These are phyloP conservation scores for Lamproptera curius DNA, from an alignment of 2,888 invertebrate genomes.

Conservation along the genomic window DNA sequence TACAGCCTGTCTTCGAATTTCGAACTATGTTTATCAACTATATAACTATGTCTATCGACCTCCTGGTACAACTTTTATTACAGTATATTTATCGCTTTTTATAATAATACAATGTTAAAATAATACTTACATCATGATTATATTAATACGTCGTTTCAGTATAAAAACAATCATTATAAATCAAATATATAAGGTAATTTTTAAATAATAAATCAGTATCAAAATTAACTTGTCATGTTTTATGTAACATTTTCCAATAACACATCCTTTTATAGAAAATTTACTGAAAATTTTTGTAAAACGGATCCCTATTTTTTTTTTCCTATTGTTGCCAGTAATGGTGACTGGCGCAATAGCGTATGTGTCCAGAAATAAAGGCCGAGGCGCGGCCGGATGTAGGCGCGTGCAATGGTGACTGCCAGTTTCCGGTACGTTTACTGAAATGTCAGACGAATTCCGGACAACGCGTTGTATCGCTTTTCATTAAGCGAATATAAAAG, in stretches of 20 bases:
- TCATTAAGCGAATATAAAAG: background rate
- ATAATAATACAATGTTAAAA: background rate
- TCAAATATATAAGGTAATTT: no score
- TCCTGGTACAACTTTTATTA: background rate
- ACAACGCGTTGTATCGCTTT: background rate
- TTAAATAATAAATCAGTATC: no score
- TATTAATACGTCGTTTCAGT: no score
- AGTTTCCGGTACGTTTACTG: slow-evolving; percentile 11
- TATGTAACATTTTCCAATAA: no score
- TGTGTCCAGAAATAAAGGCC: background rate
- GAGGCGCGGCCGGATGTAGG: slow-evolving; percentile 4
- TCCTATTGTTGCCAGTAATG: no score
- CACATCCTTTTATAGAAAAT: no score
- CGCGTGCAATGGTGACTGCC: background rate
- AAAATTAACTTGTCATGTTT: no score
- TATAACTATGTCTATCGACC: background rate
- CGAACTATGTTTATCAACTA: background rate
- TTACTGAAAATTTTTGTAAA: no score
- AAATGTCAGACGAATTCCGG: slow-evolving; percentile 5
- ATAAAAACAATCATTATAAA: no score
- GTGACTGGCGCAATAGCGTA: no score
- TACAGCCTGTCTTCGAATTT: background rate
- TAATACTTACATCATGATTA: no score
- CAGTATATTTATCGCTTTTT: background rate
- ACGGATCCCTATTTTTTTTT: no score